Percentiles rank a stretch among this genome's conserved stretches.
Evolutionary conservation across 64 coral and sea anemone species (phyloP).

Genomic region (Cladopsammia gracilis): DNA sequence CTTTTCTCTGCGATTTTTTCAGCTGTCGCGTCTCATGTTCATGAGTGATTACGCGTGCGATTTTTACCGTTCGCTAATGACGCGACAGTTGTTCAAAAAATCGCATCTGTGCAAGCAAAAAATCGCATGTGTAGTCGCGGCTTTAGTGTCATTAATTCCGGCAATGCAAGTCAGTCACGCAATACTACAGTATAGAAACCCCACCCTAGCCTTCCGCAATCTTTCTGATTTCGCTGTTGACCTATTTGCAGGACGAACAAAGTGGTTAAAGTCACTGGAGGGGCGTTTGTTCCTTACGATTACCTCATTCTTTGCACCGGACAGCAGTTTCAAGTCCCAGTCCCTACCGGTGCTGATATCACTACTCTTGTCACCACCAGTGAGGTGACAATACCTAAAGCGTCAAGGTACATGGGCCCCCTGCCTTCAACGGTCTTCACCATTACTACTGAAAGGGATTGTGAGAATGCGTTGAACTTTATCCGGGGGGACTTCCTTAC

Average conservation of each 20-base stretch:
- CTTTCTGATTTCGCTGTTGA: not conserved
- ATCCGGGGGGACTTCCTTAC: conserved; percentile 73
- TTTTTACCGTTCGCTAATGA: too few relatives aligned
- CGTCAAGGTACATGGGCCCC: conserved; percentile 65
- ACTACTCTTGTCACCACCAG: conserved; percentile 93
- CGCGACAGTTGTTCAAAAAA: too few relatives aligned
- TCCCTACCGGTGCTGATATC: conserved; percentile 93
- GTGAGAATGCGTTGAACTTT: conserved; percentile 73
- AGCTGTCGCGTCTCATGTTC: too few relatives aligned
- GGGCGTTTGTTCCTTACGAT: conserved; percentile 89
- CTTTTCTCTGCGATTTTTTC: too few relatives aligned
- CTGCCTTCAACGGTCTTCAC: conserved; percentile 86
- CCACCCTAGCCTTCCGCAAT: too few relatives aligned
- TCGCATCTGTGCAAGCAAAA: too few relatives aligned
- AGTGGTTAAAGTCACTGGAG: conserved; percentile 68
- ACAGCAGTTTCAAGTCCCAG: conserved; percentile 89
- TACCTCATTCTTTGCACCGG: conserved; percentile 96
- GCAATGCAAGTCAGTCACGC: too few relatives aligned
- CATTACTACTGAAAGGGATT: conserved; percentile 78
- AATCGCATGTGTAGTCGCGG: too few relatives aligned
- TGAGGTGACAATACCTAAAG: conserved; percentile 72
- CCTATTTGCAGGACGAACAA: conserved; percentile 74
- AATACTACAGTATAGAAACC: too few relatives aligned
- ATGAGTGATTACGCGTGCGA: too few relatives aligned
- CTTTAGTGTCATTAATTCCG: too few relatives aligned